Evolutionary conservation across 1,140 invertebrate species (phyloP), one percentile per base, ranked within the genome.

Genomic region (Olivierus martensii): DNA sequence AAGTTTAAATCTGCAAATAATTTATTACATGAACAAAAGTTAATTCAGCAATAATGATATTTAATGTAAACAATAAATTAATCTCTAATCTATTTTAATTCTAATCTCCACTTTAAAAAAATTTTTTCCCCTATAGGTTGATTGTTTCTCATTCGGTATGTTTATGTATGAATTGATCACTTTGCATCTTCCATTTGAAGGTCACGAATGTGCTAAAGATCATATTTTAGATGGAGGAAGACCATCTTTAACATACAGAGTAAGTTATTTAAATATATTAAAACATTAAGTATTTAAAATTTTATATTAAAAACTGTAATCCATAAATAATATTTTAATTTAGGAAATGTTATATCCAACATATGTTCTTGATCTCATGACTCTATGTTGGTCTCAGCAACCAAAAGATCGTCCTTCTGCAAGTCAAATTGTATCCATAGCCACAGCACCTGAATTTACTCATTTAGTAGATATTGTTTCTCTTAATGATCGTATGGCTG

Each of bases 91-190:
- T n/a, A n/a, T n/a, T n/a, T n/a, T n/a, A n/a, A n/a, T n/a, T n/a
- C n/a, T n/a, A n/a, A n/a, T n/a, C n/a, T n/a, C n/a, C 28, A 28
- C 28, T 28, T 28, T 28, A 28, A 28, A 28, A 28, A 28, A 28
- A 28, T 28, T 28, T 28, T 28, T 6, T 28, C 28, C 28, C 9
- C 64, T 62, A 0, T 61, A 84, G 81, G 91, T 97, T 14, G 95
- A 99, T 66, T 93, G 91, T 59, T 99, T 97, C 67, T 97, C 93
- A 0, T 98, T 96, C 72, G 93, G 91, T n/a, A 98, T 99, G 92
- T 88, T 98, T 61, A 76, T 99, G 55, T 99, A 97, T 69, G 95
- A 99, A 69, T 73, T 98, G 42, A 71, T 97, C 14, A 93, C 89
- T 4, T 73, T 97, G 28, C 82, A 90, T 46, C 86, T 90, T 65